Percentiles rank a stretch among this genome's conserved stretches.
phyloP scores from a whole-genome alignment of 2,797 vertebrate species.

The Oreochromis grahami region DNA sequence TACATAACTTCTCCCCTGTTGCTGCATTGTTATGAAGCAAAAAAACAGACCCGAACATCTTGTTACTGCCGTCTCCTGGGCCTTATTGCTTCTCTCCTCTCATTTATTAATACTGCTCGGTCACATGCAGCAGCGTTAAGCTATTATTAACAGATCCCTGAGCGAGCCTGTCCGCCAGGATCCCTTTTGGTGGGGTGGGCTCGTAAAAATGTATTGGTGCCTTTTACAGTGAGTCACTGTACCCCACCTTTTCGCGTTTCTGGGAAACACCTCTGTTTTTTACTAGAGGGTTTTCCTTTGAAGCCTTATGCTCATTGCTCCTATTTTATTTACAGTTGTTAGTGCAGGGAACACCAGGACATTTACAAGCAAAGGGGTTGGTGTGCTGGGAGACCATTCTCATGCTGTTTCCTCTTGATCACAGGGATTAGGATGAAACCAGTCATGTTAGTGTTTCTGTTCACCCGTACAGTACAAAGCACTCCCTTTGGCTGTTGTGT shows the following conservation, averaged over 20 bases:
- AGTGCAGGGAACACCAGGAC: not conserved
- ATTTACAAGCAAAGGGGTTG: not conserved
- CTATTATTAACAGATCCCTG: constrained; percentile 66
- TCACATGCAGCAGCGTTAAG: constrained; percentile 34
- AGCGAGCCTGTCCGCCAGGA: constrained; percentile 45
- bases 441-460: constrained; percentile 27
- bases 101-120: constrained; percentile 13
- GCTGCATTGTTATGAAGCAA: constrained; percentile 38
- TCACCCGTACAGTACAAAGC: not conserved
- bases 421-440: not conserved
- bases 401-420: constrained; percentile 1
- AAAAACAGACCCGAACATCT: not conserved
- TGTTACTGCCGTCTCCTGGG: constrained; percentile 8
- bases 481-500: constrained; percentile 2
- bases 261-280: constrained; percentile 50
- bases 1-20: constrained; percentile 46
- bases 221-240: constrained; percentile 41
- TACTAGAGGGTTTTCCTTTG: constrained; percentile 43
- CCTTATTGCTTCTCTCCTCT: constrained; percentile 7
- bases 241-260: constrained; percentile 17
- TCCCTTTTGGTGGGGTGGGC: not conserved
- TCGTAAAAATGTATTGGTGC: constrained; percentile 21
- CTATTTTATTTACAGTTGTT: constrained; percentile 5
- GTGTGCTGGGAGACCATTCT: not conserved
- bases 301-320: constrained; percentile 23